phyloP scores from a whole-genome alignment of 2,797 vertebrate species.

The Hephaestus fuliginosus region DNA sequence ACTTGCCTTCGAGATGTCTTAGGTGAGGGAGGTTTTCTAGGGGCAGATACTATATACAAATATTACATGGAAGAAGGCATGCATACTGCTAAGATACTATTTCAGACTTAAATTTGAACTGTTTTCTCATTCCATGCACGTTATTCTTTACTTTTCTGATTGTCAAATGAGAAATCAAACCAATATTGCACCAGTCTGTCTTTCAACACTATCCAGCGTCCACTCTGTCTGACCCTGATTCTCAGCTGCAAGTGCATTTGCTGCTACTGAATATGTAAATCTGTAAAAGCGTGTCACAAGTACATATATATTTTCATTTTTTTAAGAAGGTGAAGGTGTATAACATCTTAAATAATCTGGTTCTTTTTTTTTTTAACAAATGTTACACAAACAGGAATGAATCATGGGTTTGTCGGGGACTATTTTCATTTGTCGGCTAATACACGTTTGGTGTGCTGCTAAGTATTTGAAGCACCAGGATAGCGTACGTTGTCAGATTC shows the following conservation, averaged over 20 bases:
- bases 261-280: neutral
- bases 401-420: neutral
- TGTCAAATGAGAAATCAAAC: neutral
- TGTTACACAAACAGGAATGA: neutral
- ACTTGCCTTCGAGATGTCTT: conserved; percentile 28
- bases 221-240: neutral
- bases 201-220: neutral
- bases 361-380: neutral
- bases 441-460: neutral
- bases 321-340: too few relatives aligned
- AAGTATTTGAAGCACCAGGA: neutral
- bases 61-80: neutral
- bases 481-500: neutral
- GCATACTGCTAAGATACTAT: neutral
- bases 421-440: conserved; percentile 9
- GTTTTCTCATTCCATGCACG: neutral
- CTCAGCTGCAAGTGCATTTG: neutral
- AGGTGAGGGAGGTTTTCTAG: neutral
- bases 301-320: too few relatives aligned
- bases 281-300: conserved; percentile 2
- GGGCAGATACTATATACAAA: neutral
- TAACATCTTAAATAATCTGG: too few relatives aligned
- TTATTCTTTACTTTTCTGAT: conserved; percentile 1
- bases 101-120: neutral
- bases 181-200: neutral